phyloP scores from a whole-genome alignment of 2,888 invertebrate species.

The Biston betularia region DNA sequence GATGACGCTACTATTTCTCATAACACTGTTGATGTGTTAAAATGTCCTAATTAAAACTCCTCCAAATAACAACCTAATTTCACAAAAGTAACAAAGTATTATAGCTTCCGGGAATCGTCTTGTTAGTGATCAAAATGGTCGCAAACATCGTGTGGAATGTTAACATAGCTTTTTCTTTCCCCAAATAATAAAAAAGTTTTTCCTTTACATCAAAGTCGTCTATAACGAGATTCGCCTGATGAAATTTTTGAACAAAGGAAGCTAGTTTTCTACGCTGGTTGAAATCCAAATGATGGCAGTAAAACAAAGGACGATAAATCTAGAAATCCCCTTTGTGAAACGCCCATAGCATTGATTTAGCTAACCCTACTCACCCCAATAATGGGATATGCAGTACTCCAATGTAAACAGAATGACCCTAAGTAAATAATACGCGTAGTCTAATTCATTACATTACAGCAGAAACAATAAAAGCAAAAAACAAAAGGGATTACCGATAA shows the following conservation, averaged over 20 bases:
- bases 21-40: conserved; percentile 50
- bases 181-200: conserved; percentile 53
- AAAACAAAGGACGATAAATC: conserved; percentile 72
- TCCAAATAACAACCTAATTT: conserved; percentile 66
- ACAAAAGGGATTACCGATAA: conserved; percentile 77
- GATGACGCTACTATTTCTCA: conserved; percentile 41
- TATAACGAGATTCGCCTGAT: conserved; percentile 62
- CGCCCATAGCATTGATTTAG: conserved; percentile 75
- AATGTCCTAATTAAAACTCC: conserved; percentile 53
- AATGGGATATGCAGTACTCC: conserved; percentile 68
- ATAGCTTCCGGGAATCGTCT: conserved; percentile 76
- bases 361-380: conserved; percentile 69
- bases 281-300: conserved; percentile 57
- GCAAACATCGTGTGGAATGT: conserved; percentile 70
- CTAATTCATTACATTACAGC: conserved; percentile 76
- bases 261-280: conserved; percentile 46
- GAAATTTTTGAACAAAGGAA: conserved; percentile 59
- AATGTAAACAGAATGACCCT: conserved; percentile 76
- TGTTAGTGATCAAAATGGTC: conserved; percentile 76
- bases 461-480: conserved; percentile 78
- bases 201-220: conserved; percentile 72
- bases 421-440: conserved; percentile 72
- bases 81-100: conserved; percentile 68
- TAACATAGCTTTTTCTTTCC: conserved; percentile 66
- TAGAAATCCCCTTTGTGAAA: conserved; percentile 67